Conservation (phyloP, 2,888 invertebrate genomes). For the Daptonema setosum region DNA sequence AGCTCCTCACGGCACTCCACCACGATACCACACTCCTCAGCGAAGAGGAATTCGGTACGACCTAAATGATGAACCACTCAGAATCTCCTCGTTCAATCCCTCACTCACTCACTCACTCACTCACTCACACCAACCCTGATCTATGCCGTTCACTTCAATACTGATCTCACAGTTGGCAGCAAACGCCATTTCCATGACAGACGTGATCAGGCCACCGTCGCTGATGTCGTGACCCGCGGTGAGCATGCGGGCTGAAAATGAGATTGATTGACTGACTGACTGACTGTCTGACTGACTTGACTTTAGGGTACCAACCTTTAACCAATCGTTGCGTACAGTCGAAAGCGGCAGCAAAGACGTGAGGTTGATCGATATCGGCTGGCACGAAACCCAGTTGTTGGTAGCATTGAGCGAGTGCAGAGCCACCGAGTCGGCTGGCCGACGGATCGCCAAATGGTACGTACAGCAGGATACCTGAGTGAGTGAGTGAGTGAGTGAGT, state of each 20-base stretch:
- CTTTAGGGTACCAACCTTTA: neutral
- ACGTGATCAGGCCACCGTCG: constrained; percentile 77
- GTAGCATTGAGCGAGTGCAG: constrained; percentile 69
- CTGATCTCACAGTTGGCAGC: constrained; percentile 43
- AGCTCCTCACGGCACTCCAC: constrained; percentile 19
- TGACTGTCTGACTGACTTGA: neutral
- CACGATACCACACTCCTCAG: constrained; percentile 31
- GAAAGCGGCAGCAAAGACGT: constrained; percentile 49
- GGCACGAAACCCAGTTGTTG: constrained; percentile 52
- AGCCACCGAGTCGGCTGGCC: constrained; percentile 54
- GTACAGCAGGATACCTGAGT: constrained; percentile 44
- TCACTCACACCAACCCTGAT: no score
- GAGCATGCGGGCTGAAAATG: neutral
- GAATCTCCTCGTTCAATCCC: no score
- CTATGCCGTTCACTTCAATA: constrained; percentile 8
- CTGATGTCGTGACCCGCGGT: constrained; percentile 79
- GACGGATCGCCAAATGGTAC: constrained; percentile 46
- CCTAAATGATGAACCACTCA: neutral
- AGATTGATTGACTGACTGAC: neutral
- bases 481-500: no score
- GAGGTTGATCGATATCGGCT: constrained; percentile 54
- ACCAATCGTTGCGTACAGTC: constrained; percentile 53
- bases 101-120: no score
- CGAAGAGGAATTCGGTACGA: constrained; percentile 26
- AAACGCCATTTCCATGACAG: constrained; percentile 83